Evolutionary conservation across 2,888 invertebrate species (phyloP), one percentile per base, ranked within the genome.

Genomic region (Platypus cylindrus): DNA sequence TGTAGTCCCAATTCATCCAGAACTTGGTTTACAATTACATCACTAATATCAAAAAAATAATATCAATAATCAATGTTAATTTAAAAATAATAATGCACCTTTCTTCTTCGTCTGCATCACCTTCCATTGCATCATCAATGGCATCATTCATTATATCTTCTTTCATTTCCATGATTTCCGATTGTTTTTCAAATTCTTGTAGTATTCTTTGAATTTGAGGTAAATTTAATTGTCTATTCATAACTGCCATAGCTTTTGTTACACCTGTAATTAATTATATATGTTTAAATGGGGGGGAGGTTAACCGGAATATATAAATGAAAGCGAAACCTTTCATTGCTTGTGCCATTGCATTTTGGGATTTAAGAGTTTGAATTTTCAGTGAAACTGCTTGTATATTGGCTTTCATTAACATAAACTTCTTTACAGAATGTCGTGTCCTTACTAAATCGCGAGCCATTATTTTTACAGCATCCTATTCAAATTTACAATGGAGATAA

Each of bases 101-200:
- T 66, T 98, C 97, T 56, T 95, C 94, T 59, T 95, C 94, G 58
- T 99, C 98, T 28, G 80, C 94, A 56, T 94, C 97, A 45, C 87
- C 97, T 51, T 90, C 97, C 84, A 99, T 93, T 1, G 97, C 98
- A 66, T 98, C 98, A 62, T 98, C 98, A 55, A 99, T 97, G 30
- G 93, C 95, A 63, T 98, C 98, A 59, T 90, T 94, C 81, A 98
- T 98, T 75, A 99, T 91, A 65, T 99, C 98, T 62, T 99, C 97
- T 60, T 98, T 98, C 97, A 99, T 99, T 59, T 99, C 97, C 98
- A 99, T 99, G 35, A 99, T 94, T 66, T 98, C 97, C 0, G 93
- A 90, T 60, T 98, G 97, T 58, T 95, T 97, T 64, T 99, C 98
- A 65, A 99, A 98, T 58, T 97, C 95, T 67, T 87, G 79, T 48